These are phyloP conservation scores for Thalpophila matura DNA, from an alignment of 2,888 invertebrate genomes.

Conservation along the genomic window DNA sequence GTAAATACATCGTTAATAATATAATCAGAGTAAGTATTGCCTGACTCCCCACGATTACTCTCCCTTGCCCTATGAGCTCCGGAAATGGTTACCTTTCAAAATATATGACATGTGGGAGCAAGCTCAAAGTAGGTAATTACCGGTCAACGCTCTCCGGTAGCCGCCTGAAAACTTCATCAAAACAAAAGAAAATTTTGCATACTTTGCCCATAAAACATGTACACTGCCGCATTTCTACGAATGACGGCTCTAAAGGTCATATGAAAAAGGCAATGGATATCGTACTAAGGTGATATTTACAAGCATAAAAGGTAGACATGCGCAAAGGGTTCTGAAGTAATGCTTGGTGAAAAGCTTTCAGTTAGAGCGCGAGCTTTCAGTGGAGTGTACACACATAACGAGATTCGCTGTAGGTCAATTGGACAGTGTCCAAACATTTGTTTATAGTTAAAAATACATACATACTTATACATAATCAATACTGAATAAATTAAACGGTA, in stretches of 20 bases:
- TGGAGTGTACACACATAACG: constrained; percentile 48
- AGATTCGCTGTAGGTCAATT: neutral
- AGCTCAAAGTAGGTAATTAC: constrained; percentile 49
- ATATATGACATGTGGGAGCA: constrained; percentile 49
- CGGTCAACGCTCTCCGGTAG: constrained; percentile 61
- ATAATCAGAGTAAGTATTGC: constrained; percentile 11
- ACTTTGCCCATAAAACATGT: neutral
- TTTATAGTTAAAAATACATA: neutral
- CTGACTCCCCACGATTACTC: constrained; percentile 35
- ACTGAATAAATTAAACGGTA: neutral
- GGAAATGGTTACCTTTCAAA: constrained; percentile 43
- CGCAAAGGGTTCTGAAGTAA: constrained; percentile 66
- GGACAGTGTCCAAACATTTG: neutral
- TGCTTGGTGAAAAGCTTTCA: constrained; percentile 76
- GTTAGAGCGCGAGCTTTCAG: constrained; percentile 68
- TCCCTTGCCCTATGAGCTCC: constrained; percentile 20
- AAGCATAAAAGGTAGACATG: constrained; percentile 63
- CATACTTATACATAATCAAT: neutral
- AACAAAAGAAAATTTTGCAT: constrained; percentile 11
- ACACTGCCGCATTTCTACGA: constrained; percentile 12
- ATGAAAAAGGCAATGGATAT: constrained; percentile 23
- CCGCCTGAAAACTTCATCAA: constrained; percentile 47
- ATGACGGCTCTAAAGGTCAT: rapidly evolving
- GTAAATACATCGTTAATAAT: constrained; percentile 7
- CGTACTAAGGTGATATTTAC: constrained; percentile 10